Conservation (phyloP, 2,113 vertebrate species). For the Zonotrichia leucophrys region DNA sequence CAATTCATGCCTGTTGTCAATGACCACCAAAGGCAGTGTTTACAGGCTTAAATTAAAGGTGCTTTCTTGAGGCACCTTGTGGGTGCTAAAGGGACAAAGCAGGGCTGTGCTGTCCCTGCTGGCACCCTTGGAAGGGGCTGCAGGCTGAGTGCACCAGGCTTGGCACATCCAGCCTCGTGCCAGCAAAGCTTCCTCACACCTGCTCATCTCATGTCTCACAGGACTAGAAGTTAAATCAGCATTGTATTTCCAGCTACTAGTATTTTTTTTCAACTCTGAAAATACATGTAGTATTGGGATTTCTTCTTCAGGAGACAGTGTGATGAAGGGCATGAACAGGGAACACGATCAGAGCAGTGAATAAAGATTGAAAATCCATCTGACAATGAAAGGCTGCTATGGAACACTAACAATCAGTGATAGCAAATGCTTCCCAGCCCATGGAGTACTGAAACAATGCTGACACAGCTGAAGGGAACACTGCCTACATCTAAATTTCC, state of each 20-base stretch:
- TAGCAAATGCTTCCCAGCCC: not conserved
- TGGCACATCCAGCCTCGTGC: not conserved
- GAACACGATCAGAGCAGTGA: not conserved
- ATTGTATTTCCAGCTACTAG: not conserved
- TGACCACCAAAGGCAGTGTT: not conserved
- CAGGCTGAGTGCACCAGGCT: not conserved
- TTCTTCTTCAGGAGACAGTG: not conserved
- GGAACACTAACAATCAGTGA: not conserved
- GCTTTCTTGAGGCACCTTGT: not conserved
- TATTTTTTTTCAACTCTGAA: not conserved
- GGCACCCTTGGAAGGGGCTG: accelerated
- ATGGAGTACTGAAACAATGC: not conserved
- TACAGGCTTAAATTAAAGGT: not conserved
- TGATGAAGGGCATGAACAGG: not conserved
- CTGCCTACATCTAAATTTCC: not conserved
- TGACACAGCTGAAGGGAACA: not conserved
- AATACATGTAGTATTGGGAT: not conserved
- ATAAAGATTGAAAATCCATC: not conserved
- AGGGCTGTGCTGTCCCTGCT: not conserved
- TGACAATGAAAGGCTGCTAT: not conserved
- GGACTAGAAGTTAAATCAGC: not conserved
- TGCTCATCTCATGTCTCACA: not conserved
- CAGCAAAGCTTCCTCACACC: not conserved
- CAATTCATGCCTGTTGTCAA: not conserved
- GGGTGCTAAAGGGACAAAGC: not conserved